These are phyloP conservation scores for Bhutanitis thaidina DNA, from an alignment of 2,888 invertebrate species.

Conservation along the genomic window DNA sequence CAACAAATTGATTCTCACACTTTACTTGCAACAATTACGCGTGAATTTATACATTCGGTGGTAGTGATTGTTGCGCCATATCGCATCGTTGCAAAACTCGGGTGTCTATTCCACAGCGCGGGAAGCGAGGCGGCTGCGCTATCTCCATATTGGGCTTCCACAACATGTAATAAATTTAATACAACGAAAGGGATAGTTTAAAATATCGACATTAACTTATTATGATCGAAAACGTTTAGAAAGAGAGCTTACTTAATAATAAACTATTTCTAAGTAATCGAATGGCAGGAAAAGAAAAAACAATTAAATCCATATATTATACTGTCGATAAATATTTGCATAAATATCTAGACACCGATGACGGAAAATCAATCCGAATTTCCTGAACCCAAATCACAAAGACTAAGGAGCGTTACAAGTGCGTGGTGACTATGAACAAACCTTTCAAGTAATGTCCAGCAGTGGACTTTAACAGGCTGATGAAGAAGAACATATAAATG, in stretches of 20 bases:
- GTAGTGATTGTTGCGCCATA: conserved; percentile 42
- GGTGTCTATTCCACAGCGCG: conserved; percentile 7
- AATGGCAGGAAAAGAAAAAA: not conserved
- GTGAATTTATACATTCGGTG: conserved; percentile 50
- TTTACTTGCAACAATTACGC: conserved; percentile 39
- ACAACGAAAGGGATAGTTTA: conserved; percentile 13
- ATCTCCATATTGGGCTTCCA: conserved; percentile 13
- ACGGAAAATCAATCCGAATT: too few species aligned
- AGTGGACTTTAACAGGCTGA: too few species aligned
- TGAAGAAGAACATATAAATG: too few species aligned
- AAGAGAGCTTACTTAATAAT: not conserved
- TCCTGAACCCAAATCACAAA: too few species aligned
- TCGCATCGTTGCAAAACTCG: conserved; percentile 21
- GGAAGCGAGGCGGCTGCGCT: conserved; percentile 5
- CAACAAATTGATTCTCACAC: conserved; percentile 41
- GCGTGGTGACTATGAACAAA: too few species aligned
- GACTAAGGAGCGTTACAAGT: too few species aligned
- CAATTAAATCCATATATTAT: too few species aligned
- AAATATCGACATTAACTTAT: conserved; percentile 14
- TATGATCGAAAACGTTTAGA: conserved; percentile 4
- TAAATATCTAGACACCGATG: too few species aligned
- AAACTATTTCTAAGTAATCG: not conserved
- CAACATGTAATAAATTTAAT: conserved; percentile 16
- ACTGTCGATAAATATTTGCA: too few species aligned
- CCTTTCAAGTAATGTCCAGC: too few species aligned